Conservation (phyloP, 2,888 invertebrate genomes). For the Himalopsyche japonica region DNA sequence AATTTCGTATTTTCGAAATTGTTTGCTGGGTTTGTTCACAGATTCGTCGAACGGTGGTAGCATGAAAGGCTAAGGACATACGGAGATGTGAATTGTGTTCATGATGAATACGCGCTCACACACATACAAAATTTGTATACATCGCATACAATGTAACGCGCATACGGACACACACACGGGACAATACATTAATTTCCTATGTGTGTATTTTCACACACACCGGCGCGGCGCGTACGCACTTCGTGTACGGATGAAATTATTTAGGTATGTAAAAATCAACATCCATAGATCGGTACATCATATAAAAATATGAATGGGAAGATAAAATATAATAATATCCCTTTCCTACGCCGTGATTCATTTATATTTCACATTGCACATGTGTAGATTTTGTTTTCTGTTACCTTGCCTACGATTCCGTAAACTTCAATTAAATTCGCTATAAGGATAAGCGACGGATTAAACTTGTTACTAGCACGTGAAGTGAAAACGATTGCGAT, state of each 20-base stretch:
- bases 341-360: not conserved
- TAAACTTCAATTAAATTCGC: not conserved
- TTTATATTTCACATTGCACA: not conserved
- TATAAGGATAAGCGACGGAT: not conserved
- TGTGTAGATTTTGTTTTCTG: not conserved
- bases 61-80: not conserved
- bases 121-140: not conserved
- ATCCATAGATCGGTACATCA: not conserved
- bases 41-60: not conserved
- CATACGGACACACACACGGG: not conserved
- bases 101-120: not conserved
- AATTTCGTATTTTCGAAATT: not conserved
- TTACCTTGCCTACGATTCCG: not conserved
- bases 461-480: not conserved
- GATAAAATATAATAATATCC: not conserved
- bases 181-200: not conserved
- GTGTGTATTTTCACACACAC: not conserved
- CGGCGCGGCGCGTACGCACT: not conserved
- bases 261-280: not conserved
- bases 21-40: not conserved
- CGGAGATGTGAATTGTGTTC: not conserved
- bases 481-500: not conserved
- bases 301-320: not conserved
- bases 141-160: not conserved
- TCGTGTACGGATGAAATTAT: not conserved